phyloP scores from a whole-genome alignment of 2,113 vertebrate species.

The Podarcis raffonei region DNA sequence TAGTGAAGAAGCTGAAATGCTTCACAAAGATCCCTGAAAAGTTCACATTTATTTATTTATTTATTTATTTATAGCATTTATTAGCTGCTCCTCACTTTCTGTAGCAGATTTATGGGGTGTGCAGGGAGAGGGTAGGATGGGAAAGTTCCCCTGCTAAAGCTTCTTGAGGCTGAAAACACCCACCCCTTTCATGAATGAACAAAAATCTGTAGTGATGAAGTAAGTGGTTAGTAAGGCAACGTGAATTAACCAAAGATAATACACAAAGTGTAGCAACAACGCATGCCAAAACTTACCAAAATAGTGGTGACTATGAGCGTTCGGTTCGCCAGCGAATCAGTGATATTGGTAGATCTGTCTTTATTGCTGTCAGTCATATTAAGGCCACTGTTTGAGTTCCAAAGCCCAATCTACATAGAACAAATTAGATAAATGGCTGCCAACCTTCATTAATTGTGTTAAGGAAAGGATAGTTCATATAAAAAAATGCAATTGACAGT shows the following conservation, averaged over 20 bases:
- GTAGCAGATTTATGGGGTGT: too few relatives aligned
- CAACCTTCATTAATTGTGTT: rapidly evolving
- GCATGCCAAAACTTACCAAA: conserved; percentile 81
- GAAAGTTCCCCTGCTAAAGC: too few relatives aligned
- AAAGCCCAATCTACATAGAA: conserved; percentile 88
- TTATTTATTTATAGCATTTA: neutral
- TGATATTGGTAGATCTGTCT: conserved; percentile 87
- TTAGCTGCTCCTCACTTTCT: neutral
- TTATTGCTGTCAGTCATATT: conserved; percentile 91
- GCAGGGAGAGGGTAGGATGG: too few relatives aligned
- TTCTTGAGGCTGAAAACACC: neutral
- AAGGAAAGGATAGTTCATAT: neutral
- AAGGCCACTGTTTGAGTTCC: conserved; percentile 96
- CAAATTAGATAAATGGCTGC: conserved; percentile 45
- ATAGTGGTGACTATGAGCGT: conserved; percentile 97
- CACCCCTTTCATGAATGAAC: neutral
- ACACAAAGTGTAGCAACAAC: rapidly evolving
- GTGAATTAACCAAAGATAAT: rapidly evolving
- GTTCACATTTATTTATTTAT: neutral
- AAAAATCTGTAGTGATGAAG: neutral
- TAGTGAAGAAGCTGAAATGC: neutral
- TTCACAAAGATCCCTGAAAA: neutral
- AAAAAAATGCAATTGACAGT: neutral
- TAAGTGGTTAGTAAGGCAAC: neutral
- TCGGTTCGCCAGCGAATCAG: conserved; percentile 92